phyloP scores from a whole-genome alignment of 2,797 vertebrate genomes.

The Allobates femoralis region DNA sequence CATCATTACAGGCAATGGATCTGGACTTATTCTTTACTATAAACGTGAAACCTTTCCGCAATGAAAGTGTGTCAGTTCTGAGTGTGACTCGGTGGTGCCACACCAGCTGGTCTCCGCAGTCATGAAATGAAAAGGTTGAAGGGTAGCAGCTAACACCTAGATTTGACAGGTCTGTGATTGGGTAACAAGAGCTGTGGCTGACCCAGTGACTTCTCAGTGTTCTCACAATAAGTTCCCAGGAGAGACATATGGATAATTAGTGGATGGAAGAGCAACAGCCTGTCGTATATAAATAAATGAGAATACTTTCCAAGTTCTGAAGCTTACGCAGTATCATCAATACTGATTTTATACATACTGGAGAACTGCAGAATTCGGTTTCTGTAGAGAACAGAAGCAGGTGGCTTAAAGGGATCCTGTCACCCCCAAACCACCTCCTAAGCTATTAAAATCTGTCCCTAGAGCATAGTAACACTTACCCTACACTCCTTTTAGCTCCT shows the following conservation, averaged over 20 bases:
- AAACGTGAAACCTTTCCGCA: constrained; percentile 45
- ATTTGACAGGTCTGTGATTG: constrained; percentile 47
- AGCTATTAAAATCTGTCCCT: too few species aligned
- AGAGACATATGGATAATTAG: constrained; percentile 61
- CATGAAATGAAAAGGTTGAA: constrained; percentile 45
- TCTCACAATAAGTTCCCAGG: constrained; percentile 51
- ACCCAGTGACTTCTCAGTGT: constrained; percentile 61
- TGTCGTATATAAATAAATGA: constrained; percentile 59
- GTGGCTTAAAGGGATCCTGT: too few species aligned
- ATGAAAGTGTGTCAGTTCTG: constrained; percentile 30
- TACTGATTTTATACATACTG: constrained; percentile 27
- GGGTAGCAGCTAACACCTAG: constrained; percentile 23
- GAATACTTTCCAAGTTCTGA: constrained; percentile 14
- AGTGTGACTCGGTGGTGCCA: constrained; percentile 47
- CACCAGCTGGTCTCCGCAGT: constrained; percentile 18
- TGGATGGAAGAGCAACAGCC: constrained; percentile 39
- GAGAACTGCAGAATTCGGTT: not conserved
- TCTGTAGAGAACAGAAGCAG: not conserved
- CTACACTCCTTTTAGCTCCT: too few species aligned
- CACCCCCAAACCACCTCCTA: too few species aligned
- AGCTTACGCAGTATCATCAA: constrained; percentile 25
- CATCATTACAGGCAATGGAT: not conserved
- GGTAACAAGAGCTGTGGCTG: constrained; percentile 61
- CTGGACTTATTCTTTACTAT: constrained; percentile 31
- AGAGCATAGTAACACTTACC: too few species aligned